phyloP scores from a whole-genome alignment of 1,140 invertebrate species.

The Liolophura sinensis region DNA sequence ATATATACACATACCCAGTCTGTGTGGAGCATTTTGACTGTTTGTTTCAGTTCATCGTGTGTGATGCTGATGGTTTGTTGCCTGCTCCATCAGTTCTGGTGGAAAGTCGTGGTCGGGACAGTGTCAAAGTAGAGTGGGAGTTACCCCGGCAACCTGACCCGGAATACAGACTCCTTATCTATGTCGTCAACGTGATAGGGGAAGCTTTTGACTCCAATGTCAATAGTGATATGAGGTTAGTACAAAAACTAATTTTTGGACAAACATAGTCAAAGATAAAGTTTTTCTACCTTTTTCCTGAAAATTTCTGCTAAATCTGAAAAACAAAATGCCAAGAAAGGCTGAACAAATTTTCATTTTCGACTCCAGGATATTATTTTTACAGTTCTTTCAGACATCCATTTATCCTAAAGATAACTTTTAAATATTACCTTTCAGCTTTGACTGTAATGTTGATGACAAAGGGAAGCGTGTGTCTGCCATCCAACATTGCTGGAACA shows the following conservation, averaged over 20 bases:
- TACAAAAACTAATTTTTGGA: no score
- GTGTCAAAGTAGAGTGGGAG: conserved; percentile 41
- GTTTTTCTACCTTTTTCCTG: no score
- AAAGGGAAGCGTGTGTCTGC: conserved; percentile 44
- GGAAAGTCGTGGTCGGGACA: conserved; percentile 30
- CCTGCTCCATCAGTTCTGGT: conserved; percentile 47
- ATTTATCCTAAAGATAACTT: no score
- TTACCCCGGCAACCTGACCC: conserved; percentile 27
- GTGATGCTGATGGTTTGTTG: conserved; percentile 35
- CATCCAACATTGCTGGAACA: conserved; percentile 57
- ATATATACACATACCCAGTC: background rate
- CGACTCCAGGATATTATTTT: no score
- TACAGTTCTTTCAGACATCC: no score
- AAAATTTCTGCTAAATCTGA: no score
- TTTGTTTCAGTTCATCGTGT: conserved; percentile 30
- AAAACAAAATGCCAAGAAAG: no score
- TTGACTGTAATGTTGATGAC: conserved; percentile 54
- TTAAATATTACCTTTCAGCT: conserved; percentile 42
- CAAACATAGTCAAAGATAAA: no score
- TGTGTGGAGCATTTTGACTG: background rate
- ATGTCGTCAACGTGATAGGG: conserved; percentile 56
- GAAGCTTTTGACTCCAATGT: conserved; percentile 41
- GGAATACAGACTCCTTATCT: conserved; percentile 43
- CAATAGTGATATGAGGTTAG: conserved; percentile 56
- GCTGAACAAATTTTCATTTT: no score